Base-by-base conservation (phyloP, 2,797 vertebrate species). In the Alcedo quadribrachys region DNA sequence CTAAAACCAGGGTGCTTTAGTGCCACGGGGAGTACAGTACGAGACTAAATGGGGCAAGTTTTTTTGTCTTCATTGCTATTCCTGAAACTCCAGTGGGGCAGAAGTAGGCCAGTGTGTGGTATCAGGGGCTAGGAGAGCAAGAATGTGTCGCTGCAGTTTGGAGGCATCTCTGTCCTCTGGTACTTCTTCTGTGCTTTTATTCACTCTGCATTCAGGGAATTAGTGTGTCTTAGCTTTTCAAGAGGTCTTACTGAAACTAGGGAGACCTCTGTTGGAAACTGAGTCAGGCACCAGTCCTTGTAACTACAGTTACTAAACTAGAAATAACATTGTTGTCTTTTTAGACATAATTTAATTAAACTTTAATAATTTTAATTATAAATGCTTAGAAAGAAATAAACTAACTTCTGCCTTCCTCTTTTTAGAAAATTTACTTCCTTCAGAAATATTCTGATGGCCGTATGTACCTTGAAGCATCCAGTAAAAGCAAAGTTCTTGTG, bases 151-250 rank as follows among this genome's bases (percentile, higher is more conserved):
- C 32, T 87, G 63, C 32, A 35, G 19, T 75, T 71, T 35, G 58
- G 77, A 54, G 62, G 53, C 51, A 12, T 65, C 78, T 87, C 63
- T 6, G 2, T 63, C 35, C 57, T 88, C 48, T 86, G 46, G n/a
- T 85, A 11, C 80, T 91, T 62, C 40, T 87, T 94, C 78, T 54
- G 37, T 88, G 87, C 48, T 15, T 92, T 67, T 70, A 24, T 61
- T 94, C 42, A 30, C 50, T 90, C 90, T 93, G 87, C 89, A 50
- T 92, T 96, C 92, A 95, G 95, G 96, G 96, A 97, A 94, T 94
- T 97, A 62, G 93, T 80, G 71, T 93, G 95, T 67, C 20, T 96
- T 96, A 95, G 43, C 45, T 51, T 93, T 94, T 93, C 73, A 77
- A 37, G 65, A 86, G 61, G 22, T 87, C 54, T 81, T 81, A 58